Evolutionary conservation across 92 coral and sea anemone genomes (phyloP), one percentile per base, ranked within the genome.

Genomic region (Porites evermanni): DNA sequence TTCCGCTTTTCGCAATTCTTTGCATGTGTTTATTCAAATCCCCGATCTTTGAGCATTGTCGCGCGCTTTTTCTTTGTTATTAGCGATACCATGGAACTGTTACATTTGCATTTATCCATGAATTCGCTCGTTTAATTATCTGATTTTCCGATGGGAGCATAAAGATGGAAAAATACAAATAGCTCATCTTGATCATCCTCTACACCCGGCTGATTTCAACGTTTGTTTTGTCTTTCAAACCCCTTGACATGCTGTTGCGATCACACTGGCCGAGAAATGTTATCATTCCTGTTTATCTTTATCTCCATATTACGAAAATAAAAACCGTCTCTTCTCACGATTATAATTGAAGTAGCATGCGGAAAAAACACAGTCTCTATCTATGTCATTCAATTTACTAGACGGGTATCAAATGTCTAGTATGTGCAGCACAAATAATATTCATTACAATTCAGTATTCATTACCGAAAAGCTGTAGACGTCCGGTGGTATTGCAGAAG

Each of bases 351-450:
- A 54, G 70, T n/a, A 20, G 75, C 77, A 11, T 70, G 65, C 65
- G 12, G 12, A 56, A 56, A 56, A 54, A 52, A 38, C 58, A 70
- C 17, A 32, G 53, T 68, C 50, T 21, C 32, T 38, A 38, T 38
- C 47, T 38, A 38, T 38, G 47, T 69, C 59, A 56, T 81, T 19
- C 59, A 67, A 56, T 58, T 68, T 58, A 2, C 64, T 52, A 81
- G 85, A 81, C 86, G 53, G 65, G 86, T 81, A 71, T 81, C 86
- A 20, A 70, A 81, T 81, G 86, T 81, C 86, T 6, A 70, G 44
- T 69, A 26, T 80, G 85, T 21, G 51, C 47, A 51, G 38, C 29
- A 26, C 47, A 38, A 38, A 38, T 38, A 58, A 70, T 81, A 81
- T 20, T 19, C 58, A 74, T 74, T 74, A 74, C 78, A 74, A 74